Conservation (phyloP, 2,797 vertebrate genomes). For the Pangasius sanitwongsei region DNA sequence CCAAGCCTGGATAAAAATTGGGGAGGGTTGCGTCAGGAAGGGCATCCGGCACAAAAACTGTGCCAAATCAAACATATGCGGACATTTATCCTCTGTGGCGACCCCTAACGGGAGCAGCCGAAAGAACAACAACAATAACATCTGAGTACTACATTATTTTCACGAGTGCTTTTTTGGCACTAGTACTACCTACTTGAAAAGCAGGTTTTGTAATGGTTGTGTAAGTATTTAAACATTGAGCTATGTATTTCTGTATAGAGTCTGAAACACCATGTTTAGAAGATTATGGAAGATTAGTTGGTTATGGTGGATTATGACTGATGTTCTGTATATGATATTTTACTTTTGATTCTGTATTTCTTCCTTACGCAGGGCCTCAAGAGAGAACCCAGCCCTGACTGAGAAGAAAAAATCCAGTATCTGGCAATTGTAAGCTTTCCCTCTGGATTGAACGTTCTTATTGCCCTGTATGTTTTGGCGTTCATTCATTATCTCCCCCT, state of each 20-base stretch:
- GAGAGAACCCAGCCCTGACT: slow-evolving; percentile 89
- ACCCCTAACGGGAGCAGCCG: too few species aligned
- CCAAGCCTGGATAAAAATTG: too few species aligned
- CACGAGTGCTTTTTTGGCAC: background rate
- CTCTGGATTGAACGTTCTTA: background rate
- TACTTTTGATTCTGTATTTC: slow-evolving; percentile 43
- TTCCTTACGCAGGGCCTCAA: slow-evolving; percentile 80
- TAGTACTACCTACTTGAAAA: background rate
- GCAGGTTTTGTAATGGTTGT: background rate
- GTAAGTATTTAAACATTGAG: background rate
- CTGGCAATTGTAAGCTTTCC: slow-evolving; percentile 93
- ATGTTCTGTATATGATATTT: background rate
- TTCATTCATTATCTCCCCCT: slow-evolving; percentile 34
- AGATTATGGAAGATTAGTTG: background rate
- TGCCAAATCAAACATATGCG: too few species aligned
- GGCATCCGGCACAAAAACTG: too few species aligned
- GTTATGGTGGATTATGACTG: background rate
- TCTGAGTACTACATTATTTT: background rate
- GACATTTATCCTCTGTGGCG: too few species aligned
- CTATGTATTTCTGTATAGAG: background rate
- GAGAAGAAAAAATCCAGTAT: slow-evolving; percentile 98
- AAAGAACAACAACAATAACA: too few species aligned
- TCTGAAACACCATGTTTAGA: slow-evolving; percentile 2
- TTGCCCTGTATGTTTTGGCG: slow-evolving; percentile 15
- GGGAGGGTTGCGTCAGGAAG: too few species aligned